These are phyloP conservation scores for Lutjanus campechanus DNA, from an alignment of 2,797 vertebrate species.

Conservation along the genomic window DNA sequence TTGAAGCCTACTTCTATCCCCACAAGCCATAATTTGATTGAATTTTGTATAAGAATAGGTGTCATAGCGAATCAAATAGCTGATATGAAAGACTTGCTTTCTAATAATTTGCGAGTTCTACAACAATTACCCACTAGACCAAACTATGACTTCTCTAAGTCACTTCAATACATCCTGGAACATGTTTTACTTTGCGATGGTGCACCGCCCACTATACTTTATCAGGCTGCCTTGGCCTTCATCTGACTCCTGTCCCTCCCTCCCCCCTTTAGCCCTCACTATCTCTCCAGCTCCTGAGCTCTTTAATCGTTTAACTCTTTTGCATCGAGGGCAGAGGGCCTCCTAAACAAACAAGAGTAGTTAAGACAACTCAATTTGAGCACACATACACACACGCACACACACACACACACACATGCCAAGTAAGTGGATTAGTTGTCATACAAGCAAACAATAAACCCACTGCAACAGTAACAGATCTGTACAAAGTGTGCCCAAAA, in stretches of 20 bases:
- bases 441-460: constrained; percentile 51
- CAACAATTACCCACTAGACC: constrained; percentile 16
- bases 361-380: constrained; percentile 53
- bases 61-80: constrained; percentile 23
- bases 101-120: constrained; percentile 3
- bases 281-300: constrained; percentile 56
- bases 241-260: constrained; percentile 54
- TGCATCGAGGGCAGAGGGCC: constrained; percentile 62
- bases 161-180: constrained; percentile 31
- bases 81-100: neutral
- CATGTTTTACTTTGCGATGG: constrained; percentile 29
- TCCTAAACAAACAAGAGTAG: constrained; percentile 66
- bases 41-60: constrained; percentile 13
- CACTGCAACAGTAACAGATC: constrained; percentile 20
- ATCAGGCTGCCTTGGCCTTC: constrained; percentile 71
- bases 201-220: constrained; percentile 48
- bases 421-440: constrained; percentile 65
- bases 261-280: constrained; percentile 54
- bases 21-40: neutral
- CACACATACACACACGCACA: neutral
- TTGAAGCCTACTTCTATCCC: neutral
- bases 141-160: constrained; percentile 21
- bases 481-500: constrained; percentile 4
- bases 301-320: constrained; percentile 69
- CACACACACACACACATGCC: constrained; percentile 3